Evolutionary conservation across 2,113 vertebrate genomes (phyloP).

Genomic region (Prietella phreatophila): DNA sequence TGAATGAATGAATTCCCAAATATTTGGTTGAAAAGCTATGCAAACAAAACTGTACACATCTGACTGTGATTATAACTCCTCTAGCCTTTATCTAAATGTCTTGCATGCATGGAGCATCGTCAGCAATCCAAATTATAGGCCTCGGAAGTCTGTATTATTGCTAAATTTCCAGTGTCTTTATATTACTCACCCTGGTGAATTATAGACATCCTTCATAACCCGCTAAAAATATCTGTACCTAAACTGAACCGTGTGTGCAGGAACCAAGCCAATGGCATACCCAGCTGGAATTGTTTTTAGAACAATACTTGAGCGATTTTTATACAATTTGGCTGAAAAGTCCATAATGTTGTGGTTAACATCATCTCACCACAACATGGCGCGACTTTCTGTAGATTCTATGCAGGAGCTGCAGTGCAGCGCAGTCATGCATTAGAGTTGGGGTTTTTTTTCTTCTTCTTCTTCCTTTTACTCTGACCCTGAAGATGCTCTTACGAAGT

Average conservation of each 20-base stretch:
- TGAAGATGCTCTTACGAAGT: conserved; percentile 55
- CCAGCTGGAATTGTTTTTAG: conserved; percentile 31
- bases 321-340: conserved; percentile 15
- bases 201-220: conserved; percentile 47
- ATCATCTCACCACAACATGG: background rate
- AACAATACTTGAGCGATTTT: conserved; percentile 30
- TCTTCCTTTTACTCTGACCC: conserved; percentile 44
- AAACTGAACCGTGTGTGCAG: conserved; percentile 68
- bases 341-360: conserved; percentile 2
- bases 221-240: conserved; percentile 71
- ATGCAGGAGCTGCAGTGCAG: background rate
- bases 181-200: conserved; percentile 52
- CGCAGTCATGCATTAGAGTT: background rate
- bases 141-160: conserved; percentile 21
- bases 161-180: conserved; percentile 44
- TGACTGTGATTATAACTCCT: conserved; percentile 16
- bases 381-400: conserved; percentile 5
- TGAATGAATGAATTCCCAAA: conserved; percentile 49
- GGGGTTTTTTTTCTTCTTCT: background rate
- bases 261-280: conserved; percentile 53
- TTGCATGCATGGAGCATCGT: conserved; percentile 42
- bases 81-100: conserved; percentile 49
- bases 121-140: conserved; percentile 54
- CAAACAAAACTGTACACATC: background rate
- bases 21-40: conserved; percentile 28